A percentile compares a stretch with the other conserved stretches of the same genome.
Conservation (phyloP, 2,797 vertebrate species). For the Masticophis lateralis region DNA sequence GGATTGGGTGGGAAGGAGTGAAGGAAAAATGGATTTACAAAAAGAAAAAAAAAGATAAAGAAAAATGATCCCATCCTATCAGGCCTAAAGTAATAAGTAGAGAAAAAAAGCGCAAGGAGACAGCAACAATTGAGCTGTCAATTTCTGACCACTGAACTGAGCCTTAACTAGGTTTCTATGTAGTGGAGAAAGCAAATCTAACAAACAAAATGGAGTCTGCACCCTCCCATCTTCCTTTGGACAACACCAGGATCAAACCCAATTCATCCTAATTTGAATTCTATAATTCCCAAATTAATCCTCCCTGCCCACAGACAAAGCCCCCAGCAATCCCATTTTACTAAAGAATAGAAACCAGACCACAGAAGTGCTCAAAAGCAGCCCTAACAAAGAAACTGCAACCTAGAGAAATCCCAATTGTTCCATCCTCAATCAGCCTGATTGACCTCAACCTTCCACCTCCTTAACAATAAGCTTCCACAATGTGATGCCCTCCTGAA, state of each 20-base stretch:
- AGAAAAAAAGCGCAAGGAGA: neutral
- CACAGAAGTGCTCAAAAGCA: neutral
- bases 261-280: neutral
- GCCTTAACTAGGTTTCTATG: neutral
- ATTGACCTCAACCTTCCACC: neutral
- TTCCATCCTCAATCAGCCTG: neutral
- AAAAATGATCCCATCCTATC: neutral
- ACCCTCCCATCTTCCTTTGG: neutral
- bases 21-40: neutral
- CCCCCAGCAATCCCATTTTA: neutral
- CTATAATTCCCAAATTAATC: neutral
- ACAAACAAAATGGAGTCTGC: neutral
- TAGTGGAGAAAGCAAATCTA: neutral
- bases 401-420: neutral
- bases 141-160: constrained; percentile 4
- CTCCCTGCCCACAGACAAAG: neutral
- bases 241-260: neutral
- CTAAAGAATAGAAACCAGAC: neutral
- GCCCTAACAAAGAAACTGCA: neutral
- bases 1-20: neutral
- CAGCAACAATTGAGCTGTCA: neutral
- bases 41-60: neutral
- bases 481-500: neutral
- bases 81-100: neutral
- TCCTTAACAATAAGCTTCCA: neutral